A percentile compares a stretch with the other conserved stretches of the same genome.
Conservation (phyloP, 2,888 invertebrate genomes). For the Phalera bucephala region DNA sequence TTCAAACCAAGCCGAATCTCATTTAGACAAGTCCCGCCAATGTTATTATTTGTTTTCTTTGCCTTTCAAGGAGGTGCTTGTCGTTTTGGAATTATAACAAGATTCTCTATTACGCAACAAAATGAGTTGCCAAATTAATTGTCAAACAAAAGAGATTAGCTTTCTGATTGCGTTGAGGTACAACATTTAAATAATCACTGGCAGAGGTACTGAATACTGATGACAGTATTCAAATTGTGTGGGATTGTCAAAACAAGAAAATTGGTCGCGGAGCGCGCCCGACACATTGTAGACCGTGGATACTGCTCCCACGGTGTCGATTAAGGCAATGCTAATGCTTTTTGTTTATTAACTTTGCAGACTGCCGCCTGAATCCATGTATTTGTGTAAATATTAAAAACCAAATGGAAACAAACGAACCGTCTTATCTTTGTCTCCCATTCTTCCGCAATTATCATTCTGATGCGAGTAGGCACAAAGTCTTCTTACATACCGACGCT, state of each 20-base stretch:
- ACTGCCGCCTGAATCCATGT: constrained; percentile 49
- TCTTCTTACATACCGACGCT: constrained; percentile 12
- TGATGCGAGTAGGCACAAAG: constrained; percentile 19
- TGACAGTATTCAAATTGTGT: constrained; percentile 66
- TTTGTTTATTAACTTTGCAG: constrained; percentile 71
- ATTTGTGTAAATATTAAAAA: constrained; percentile 52
- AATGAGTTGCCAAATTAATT: constrained; percentile 57
- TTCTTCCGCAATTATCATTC: constrained; percentile 45
- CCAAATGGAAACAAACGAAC: constrained; percentile 48
- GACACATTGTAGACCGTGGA: constrained; percentile 37
- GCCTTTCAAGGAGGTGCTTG: constrained; percentile 31
- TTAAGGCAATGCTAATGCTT: constrained; percentile 74
- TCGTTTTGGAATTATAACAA: constrained; percentile 36
- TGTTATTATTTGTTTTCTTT: constrained; percentile 22
- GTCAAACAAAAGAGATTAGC: constrained; percentile 61
- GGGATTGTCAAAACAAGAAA: constrained; percentile 66
- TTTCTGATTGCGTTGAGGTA: constrained; percentile 60
- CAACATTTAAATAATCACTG: constrained; percentile 68
- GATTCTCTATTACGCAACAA: constrained; percentile 36
- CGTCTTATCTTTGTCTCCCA: constrained; percentile 50
- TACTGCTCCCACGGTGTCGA: constrained; percentile 66
- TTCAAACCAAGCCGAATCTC: constrained; percentile 11
- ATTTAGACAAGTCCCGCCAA: constrained; percentile 12
- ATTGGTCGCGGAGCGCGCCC: constrained; percentile 52
- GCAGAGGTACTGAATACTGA: constrained; percentile 58